Evolutionary conservation across 2,113 vertebrate species (phyloP), one percentile per base, ranked within the genome.

Genomic region (Mastomys coucha): DNA sequence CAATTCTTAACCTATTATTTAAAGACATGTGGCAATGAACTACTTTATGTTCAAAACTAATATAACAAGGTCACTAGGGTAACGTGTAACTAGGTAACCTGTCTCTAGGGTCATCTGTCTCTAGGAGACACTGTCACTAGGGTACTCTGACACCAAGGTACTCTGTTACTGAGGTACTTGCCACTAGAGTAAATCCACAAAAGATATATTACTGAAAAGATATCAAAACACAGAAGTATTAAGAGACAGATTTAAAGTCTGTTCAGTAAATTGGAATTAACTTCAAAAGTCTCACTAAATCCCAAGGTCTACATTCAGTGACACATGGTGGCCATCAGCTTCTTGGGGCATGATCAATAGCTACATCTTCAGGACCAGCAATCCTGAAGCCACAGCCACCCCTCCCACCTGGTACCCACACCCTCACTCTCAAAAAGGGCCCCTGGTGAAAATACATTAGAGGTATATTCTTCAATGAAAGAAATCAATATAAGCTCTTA

Each of bases 21-120:
- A 85, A 85, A 85, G n/a, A 85, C 10, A 17, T 1, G 14, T 31
- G 39, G 58, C 81, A 63, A 58, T 45, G 58, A 63, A 24, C 58
- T 84, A 65, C 42, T 84, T 42, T 84, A 60, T 75, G n/a, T 96
- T 92, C 73, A 92, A 94, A 86, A n/a, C 75, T 24, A 92, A 69
- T 42, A 26, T 45, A 63, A 45, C 39, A 65, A 63, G 31, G 24
- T 63, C 58, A 60, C 33, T 56, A 56, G 28, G 8, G 31, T 53
- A 58, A 89, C 31, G 49, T 94, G 12, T 49, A 75, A 89, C 33
- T 58, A 89, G 92, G 26, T 81, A 77, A 93, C 12, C 14, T 73
- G 16, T 56, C 76, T 86, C n/a, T 72, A 89, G 84, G 13, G 33
- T 81, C 36, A 72, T 8, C 69, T n/a, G 16, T 65, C 81, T 86